Evolutionary conservation across 2,888 invertebrate genomes (phyloP), one percentile per base, ranked within the genome.

Genomic region (Furcula furcula): DNA sequence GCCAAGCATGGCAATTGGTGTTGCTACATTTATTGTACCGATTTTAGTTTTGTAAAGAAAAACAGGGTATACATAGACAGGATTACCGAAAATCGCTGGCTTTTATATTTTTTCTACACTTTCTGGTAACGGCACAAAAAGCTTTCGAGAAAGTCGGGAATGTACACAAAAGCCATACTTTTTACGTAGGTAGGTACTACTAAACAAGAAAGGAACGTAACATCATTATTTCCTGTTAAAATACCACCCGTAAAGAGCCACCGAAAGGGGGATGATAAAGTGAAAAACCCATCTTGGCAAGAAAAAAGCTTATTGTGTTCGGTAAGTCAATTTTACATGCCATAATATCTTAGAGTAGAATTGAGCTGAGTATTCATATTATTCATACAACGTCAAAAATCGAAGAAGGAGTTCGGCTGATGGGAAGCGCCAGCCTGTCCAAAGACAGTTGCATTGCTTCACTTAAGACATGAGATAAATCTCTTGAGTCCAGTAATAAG

Each of bases 241-340:
- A 73, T 63, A 65, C 61, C 58, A 61, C 63, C 58, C 65, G 48
- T 54, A 62, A 65, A 64, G 53, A 54, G 47, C 54, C 57, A n/a
- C 41, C 31, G 46, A 55, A 63, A 62, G 63, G 62, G 61, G 72
- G 57, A 67, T 70, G 72, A 73, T 72, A 74, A 70, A 76, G 63
- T 63, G 68, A 66, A 68, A 64, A 63, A 64, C 63, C 72, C 69
- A 65, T 64, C 62, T 66, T 55, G 57, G 58, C 56, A 62, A 55
- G 58, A 66, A 75, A 79, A 76, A 76, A 73, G 74, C 71, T 78
- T 78, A 76, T 77, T 75, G 72, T 74, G 66, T 76, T 73, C 19
- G 20, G 58, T 59, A 49, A 62, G 62, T 63, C 64, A 68, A 76
- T 77, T 76, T 74, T 52, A 55, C 63, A 65, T 40, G 49, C 49